Evolutionary conservation across 2,113 vertebrate species (phyloP), one percentile per base, ranked within the genome.

Genomic region (Stegastes partitus): DNA sequence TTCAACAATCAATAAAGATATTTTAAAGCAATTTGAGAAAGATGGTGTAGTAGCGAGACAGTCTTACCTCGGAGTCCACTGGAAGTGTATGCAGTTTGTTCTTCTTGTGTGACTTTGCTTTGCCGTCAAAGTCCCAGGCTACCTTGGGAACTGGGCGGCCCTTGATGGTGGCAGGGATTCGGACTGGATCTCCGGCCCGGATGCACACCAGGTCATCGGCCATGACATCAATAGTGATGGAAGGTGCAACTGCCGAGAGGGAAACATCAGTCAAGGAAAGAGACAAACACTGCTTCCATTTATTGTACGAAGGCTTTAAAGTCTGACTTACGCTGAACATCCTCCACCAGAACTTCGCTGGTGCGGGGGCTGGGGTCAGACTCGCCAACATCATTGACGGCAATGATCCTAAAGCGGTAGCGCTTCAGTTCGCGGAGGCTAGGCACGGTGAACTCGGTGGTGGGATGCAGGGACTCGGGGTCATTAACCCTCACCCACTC

Each of bases 361-460:
- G 97, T 99, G 57, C 95, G 92, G 42, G 95, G 96, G 85, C 98
- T 99, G 83, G 98, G 98, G 75, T 99, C 97, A 6, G 98, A 99
- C 91, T 99, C 97, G 22, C 98, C 98, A 16, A 97, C 95, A 87
- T 96, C 96, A 69, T 99, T 99, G 86, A 99, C 98, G 10, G 98
- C 98, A 75, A 97, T 97, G 57, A 99, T 94, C 87, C 98, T 96
- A 91, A 99, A 99, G 89, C 95, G 94, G 88, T 97, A 98, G 75
- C 96, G 98, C 81, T 96, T 97, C 66, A 99, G 95, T 79, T 96
- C 96, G 58, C 96, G 95, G 57, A 99, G 94, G 81, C 95, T 95
- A 12, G 97, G 97, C 49, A 99, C 88, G 5, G 97, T 97, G 85
- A 95, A 98, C 85, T 97, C 95, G 25, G 97, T 98, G 73, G 94